Conservation (phyloP, 2,888 invertebrate species). For the Harpagoxenus sublaevis region DNA sequence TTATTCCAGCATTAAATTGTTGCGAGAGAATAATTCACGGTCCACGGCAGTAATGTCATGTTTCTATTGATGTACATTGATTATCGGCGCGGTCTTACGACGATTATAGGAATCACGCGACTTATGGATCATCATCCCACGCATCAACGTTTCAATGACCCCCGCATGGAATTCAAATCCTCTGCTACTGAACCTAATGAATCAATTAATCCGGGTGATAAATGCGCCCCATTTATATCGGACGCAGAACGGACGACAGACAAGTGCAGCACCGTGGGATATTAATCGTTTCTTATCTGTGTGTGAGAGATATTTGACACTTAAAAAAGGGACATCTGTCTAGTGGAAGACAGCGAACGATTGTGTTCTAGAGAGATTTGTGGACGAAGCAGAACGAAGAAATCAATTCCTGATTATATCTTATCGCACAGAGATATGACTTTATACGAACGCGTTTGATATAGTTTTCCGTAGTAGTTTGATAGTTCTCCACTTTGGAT, state of each 20-base stretch:
- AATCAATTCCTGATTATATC: constrained; percentile 23
- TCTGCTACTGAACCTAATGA: constrained; percentile 56
- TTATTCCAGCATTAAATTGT: constrained; percentile 34
- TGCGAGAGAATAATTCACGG: constrained; percentile 20
- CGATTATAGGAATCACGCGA: constrained; percentile 9
- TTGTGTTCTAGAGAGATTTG: background rate
- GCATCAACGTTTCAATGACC: constrained; percentile 34
- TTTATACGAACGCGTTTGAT: background rate
- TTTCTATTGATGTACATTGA: background rate
- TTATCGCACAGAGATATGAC: background rate
- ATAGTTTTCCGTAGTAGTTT: background rate
- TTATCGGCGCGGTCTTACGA: constrained; percentile 3
- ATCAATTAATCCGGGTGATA: constrained; percentile 66
- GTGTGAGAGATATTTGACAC: constrained; percentile 4
- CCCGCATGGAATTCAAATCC: constrained; percentile 36
- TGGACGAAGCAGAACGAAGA: background rate
- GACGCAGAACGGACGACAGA: background rate
- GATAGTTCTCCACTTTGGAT: background rate
- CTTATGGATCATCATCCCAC: background rate
- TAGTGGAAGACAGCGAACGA: background rate
- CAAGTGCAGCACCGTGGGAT: background rate
- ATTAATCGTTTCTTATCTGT: constrained; percentile 28
- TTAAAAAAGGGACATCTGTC: background rate
- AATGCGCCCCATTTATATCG: constrained; percentile 33
- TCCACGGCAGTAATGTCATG: background rate